Evolutionary conservation across 2,888 invertebrate species (phyloP).

Genomic region (Epirrhoe tristata): DNA sequence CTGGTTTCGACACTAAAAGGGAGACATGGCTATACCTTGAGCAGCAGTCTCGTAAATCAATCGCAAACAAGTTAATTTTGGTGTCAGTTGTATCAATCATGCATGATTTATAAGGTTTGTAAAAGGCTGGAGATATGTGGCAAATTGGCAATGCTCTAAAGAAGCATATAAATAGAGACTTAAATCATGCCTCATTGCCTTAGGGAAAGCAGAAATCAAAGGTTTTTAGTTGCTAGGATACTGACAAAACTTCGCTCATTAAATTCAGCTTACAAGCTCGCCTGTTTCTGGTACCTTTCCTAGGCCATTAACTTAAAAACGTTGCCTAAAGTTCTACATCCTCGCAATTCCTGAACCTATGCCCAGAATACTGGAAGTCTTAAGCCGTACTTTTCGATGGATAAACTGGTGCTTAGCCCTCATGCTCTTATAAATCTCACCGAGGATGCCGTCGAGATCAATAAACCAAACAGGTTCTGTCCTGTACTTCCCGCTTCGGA

Average conservation of each 20-base stretch:
- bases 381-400: background rate
- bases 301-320: too few relatives aligned
- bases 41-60: slow-evolving; percentile 1
- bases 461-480: slow-evolving; percentile 74
- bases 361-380: background rate
- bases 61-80: background rate
- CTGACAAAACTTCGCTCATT: too few relatives aligned
- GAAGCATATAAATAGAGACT: background rate
- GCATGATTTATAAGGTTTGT: background rate
- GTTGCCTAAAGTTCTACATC: too few relatives aligned
- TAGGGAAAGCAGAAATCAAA: too few relatives aligned
- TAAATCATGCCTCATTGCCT: too few relatives aligned
- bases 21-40: slow-evolving; percentile 31
- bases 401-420: slow-evolving; percentile 7
- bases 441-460: slow-evolving; percentile 73
- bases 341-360: too few relatives aligned
- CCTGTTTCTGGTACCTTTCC: too few relatives aligned
- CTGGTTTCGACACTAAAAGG: slow-evolving; percentile 55
- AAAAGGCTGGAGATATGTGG: background rate
- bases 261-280: too few relatives aligned
- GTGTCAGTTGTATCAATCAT: background rate
- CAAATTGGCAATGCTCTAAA: background rate
- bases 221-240: too few relatives aligned
- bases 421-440: slow-evolving; percentile 71
- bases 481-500: slow-evolving; percentile 74